A percentile compares a stretch with the other conserved stretches of the same genome.
Conservation (phyloP, 37 sponge, comb jelly and placozoan genomes). For the Cladorhizidae sp. region DNA sequence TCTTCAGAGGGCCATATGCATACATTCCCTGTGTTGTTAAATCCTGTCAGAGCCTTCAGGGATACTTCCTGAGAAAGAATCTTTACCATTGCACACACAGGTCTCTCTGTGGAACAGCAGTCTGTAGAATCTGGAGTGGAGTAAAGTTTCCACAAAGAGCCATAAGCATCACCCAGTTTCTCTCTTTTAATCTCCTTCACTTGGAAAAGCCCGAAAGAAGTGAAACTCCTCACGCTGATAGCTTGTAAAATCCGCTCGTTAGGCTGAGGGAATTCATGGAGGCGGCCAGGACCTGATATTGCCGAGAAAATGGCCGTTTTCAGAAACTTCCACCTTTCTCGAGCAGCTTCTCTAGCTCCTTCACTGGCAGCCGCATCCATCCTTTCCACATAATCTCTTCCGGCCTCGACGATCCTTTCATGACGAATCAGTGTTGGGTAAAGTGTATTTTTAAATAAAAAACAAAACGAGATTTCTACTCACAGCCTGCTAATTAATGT, state of each 20-base stretch:
- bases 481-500: no score
- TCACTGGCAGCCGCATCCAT: no score
- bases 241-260: background rate
- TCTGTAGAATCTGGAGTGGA: background rate
- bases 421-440: no score
- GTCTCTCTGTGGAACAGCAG: background rate
- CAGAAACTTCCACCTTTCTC: conserved; percentile 50
- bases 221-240: conserved; percentile 44
- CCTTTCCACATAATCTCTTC: no score
- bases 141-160: background rate
- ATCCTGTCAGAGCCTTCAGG: conserved; percentile 46
- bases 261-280: background rate
- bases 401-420: no score
- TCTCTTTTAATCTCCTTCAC: background rate
- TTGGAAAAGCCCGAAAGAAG: conserved; percentile 30
- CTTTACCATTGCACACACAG: background rate
- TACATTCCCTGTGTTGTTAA: conserved; percentile 85
- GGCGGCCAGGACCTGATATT: background rate
- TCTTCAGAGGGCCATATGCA: conserved; percentile 87
- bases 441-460: no score
- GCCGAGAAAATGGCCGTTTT: conserved; percentile 32
- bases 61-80: conserved; percentile 4
- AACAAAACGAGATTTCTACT: no score
- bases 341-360: background rate
- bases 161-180: background rate